Percentiles rank a stretch among this genome's conserved stretches.
Conservation (phyloP, 2,113 vertebrate genomes). For the Cyrtonyx montezumae region DNA sequence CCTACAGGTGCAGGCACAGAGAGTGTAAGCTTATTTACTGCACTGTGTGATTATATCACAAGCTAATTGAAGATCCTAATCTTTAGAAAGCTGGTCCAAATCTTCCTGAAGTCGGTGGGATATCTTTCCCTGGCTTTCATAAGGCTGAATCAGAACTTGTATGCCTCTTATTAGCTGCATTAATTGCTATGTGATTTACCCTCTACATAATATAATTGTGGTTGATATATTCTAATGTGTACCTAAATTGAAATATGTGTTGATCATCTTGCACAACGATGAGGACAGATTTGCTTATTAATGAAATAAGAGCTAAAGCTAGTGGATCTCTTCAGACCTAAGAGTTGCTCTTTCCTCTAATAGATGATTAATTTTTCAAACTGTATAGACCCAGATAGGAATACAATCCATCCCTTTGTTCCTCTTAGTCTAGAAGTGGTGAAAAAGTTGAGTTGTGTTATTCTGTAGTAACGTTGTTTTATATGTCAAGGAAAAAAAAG, state of each 20-base stretch:
- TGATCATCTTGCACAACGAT: not conserved
- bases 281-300: not conserved
- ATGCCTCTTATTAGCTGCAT: not conserved
- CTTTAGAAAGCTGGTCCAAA: not conserved
- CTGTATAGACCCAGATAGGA: not conserved
- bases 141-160: not conserved
- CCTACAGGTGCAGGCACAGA: not conserved
- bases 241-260: rapidly evolving
- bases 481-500: not conserved
- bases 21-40: not conserved
- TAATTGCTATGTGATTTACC: not conserved
- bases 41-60: not conserved
- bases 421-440: not conserved
- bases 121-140: not conserved
- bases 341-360: not conserved
- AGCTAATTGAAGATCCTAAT: not conserved
- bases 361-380: not conserved
- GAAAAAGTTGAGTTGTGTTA: not conserved
- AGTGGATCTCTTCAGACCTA: not conserved
- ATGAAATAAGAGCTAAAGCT: not conserved
- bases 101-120: not conserved
- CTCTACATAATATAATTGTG: not conserved
- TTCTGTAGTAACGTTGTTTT: not conserved
- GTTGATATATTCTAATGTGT: not conserved
- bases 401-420: not conserved